Evolutionary conservation across 2,888 invertebrate genomes (phyloP), one percentile per base, ranked within the genome.

Genomic region (Allacma fusca): DNA sequence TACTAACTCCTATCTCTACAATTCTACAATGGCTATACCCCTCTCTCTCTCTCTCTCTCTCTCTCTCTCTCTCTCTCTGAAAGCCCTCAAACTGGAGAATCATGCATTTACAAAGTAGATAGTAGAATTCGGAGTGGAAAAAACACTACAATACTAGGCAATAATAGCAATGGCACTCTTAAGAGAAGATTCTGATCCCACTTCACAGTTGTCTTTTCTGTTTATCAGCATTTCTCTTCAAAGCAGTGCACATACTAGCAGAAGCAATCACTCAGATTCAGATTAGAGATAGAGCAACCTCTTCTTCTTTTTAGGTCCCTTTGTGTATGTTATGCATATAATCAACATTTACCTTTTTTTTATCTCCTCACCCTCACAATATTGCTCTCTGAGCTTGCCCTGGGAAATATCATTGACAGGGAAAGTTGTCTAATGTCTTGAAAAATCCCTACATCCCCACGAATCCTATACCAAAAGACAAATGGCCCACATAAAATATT

Each of bases 221-320:
- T 70, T 70, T 68, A 68, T 68, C 23, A 59, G 50, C 29, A 21
- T 72, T 72, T 50, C 34, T 34, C 9, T 72, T 62, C 23, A 23
- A 73, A 59, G 73, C 62, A 59, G 62, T 73, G n/a, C n/a, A n/a
- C n/a, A 73, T 62, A 62, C 73, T 57, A 34, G 24, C 59, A 50
- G 40, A 16, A 59, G 59, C 29, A 62, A 62, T 72, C 72, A 62
- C 44, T 68, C n/a, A n/a, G n/a, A n/a, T 16, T 28, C 29, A 57
- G 72, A 72, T 72, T 28, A 28, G 19, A 72, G 73, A 73, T 73
- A 64, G 40, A 62, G 40, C 62, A 64, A 34, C 73, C 64, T 34
- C 73, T 24, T 40, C 13, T 44, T 19, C 73, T 24, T 40, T 23
- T 44, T 19, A 43, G 2, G 19, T 21, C 29, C 34, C 50, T 50